Conservation (phyloP, 1,140 invertebrate species). For the Sinonovacula constricta region DNA sequence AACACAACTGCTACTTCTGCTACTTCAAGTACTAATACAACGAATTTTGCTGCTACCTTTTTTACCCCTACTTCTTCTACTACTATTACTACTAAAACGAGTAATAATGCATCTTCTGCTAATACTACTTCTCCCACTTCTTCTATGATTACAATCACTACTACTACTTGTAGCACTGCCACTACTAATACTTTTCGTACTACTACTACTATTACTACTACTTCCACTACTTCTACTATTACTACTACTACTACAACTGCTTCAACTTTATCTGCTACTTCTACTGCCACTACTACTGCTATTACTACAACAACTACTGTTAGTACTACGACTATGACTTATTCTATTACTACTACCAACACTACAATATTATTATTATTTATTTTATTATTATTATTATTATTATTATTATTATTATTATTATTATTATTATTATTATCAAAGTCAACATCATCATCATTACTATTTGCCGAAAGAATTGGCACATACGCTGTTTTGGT, state of each 20-base stretch:
- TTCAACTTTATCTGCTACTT: background rate
- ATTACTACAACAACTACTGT: background rate
- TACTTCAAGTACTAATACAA: background rate
- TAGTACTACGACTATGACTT: background rate
- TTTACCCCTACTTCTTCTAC: slow-evolving; percentile 14
- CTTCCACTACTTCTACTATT: no score
- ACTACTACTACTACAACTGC: no score
- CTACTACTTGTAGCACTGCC: no score
- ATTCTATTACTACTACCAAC: background rate
- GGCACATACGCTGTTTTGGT: no score
- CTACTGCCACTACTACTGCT: background rate
- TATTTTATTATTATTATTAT: background rate
- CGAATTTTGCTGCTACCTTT: background rate
- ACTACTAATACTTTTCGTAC: no score
- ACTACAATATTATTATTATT: background rate
- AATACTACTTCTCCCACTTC: slow-evolving; percentile 9
- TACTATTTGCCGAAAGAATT: no score
- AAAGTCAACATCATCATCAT: no score
- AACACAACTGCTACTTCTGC: no score
- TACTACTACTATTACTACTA: no score
- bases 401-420: slow-evolving; percentile 5
- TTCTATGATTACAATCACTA: background rate
- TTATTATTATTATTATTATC: slow-evolving; percentile 5
- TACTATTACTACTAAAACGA: slow-evolving; percentile 20
- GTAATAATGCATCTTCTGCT: background rate